Conservation (phyloP, 1,140 invertebrate genomes). For the Panagrolaimus sp. region DNA sequence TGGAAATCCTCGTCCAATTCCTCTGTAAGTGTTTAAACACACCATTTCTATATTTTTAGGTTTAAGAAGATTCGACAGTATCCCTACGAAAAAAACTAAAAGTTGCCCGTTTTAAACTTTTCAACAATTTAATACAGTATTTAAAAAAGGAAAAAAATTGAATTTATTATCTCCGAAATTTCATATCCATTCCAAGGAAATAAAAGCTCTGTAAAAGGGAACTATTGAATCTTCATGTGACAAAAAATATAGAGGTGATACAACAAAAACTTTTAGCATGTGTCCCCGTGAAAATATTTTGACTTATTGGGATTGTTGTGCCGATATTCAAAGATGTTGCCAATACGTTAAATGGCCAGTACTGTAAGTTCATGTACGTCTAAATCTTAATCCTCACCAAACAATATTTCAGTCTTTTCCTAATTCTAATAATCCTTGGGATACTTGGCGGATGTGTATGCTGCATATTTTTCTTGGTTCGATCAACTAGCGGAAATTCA, state of each 20-base stretch:
- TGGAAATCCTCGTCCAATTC: slow-evolving; percentile 10
- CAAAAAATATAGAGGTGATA: neutral
- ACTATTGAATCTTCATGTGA: too few relatives aligned
- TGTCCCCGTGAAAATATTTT: slow-evolving; percentile 36
- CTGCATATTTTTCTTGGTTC: slow-evolving; percentile 38
- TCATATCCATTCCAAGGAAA: too few relatives aligned
- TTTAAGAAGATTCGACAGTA: neutral
- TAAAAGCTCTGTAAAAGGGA: too few relatives aligned
- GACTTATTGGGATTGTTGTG: slow-evolving; percentile 41
- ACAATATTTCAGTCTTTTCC: slow-evolving; percentile 27
- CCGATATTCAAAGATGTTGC: slow-evolving; percentile 32
- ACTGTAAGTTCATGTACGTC: slow-evolving; percentile 22
- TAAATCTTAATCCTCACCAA: neutral
- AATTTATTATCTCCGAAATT: neutral
- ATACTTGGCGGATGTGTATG: slow-evolving; percentile 33
- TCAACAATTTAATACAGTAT: neutral
- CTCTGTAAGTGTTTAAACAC: neutral
- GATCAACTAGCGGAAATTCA: neutral
- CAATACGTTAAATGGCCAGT: slow-evolving; percentile 43
- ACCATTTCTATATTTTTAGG: neutral
- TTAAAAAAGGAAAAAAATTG: neutral
- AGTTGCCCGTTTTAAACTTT: too few relatives aligned
- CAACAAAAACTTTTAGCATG: slow-evolving; percentile 19
- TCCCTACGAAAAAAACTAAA: neutral
- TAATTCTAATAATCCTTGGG: slow-evolving; percentile 33